Evolutionary conservation across 2,797 vertebrate species (phyloP).

Genomic region (Crossoptilon crossoptilon): DNA sequence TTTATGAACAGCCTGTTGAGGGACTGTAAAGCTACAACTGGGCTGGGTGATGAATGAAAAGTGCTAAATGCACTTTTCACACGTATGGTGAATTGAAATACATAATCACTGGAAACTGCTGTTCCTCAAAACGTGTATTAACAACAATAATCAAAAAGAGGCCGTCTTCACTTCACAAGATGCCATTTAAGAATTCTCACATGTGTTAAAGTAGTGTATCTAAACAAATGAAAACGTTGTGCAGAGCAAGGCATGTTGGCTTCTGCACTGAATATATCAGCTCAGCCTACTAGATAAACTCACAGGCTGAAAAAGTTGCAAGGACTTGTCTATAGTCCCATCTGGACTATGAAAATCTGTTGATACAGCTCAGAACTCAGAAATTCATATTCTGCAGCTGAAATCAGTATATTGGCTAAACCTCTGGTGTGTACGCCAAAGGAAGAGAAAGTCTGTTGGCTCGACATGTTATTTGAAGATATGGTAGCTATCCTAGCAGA

Average conservation of each 20-base stretch:
- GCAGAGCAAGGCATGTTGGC: background rate
- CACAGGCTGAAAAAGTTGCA: conserved; percentile 14
- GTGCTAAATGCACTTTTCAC: conserved; percentile 51
- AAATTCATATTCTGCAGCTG: conserved; percentile 5
- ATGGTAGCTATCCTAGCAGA: conserved; percentile 15
- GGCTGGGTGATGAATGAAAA: conserved; percentile 12
- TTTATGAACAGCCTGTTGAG: conserved; percentile 11
- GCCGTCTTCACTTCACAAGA: background rate
- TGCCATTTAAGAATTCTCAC: background rate
- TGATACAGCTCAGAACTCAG: background rate
- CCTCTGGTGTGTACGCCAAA: conserved; percentile 2
- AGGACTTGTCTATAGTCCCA: conserved; percentile 17
- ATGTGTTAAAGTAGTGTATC: background rate
- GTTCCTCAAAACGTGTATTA: conserved; percentile 56
- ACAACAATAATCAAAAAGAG: conserved; percentile 10
- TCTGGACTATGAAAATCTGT: conserved; percentile 18
- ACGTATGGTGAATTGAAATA: conserved; percentile 44
- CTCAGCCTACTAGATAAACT: conserved; percentile 21
- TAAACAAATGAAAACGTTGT: background rate
- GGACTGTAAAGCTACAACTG: background rate
- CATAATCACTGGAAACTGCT: conserved; percentile 22
- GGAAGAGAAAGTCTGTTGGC: conserved; percentile 29
- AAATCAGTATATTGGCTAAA: conserved; percentile 56
- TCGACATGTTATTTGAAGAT: conserved; percentile 31
- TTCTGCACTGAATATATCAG: background rate